Evolutionary conservation across 1,140 invertebrate genomes (phyloP).

Genomic region (Drosophila pseudoananassae): DNA sequence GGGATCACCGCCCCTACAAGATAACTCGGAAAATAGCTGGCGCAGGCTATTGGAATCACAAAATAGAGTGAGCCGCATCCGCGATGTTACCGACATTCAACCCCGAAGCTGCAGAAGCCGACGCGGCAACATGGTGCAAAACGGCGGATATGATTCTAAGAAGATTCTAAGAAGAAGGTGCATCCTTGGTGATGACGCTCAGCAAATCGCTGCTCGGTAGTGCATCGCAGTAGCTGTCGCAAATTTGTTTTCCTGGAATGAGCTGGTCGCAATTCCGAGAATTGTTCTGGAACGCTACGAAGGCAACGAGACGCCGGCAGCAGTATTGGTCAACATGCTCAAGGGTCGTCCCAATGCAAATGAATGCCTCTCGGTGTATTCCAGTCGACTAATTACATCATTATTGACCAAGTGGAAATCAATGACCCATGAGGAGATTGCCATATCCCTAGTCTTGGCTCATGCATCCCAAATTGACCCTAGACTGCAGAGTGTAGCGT

Average conservation of each 20-base stretch:
- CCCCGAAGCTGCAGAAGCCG: too few relatives aligned
- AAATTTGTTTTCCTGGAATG: background rate
- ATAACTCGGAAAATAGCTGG: background rate
- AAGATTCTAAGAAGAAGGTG: constrained; percentile 2
- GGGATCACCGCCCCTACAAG: background rate
- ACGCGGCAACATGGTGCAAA: too few relatives aligned
- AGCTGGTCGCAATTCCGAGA: constrained; percentile 6
- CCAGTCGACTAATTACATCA: too few relatives aligned
- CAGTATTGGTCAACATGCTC: too few relatives aligned
- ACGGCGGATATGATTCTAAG: too few relatives aligned
- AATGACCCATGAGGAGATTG: too few relatives aligned
- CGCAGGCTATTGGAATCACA: background rate
- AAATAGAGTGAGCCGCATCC: background rate
- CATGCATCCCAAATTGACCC: background rate
- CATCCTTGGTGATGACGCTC: background rate
- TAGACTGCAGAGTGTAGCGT: background rate
- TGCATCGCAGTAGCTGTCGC: background rate
- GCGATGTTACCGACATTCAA: constrained; percentile 1
- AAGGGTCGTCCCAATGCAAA: too few relatives aligned
- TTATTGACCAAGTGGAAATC: too few relatives aligned
- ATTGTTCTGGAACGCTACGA: constrained; percentile 16
- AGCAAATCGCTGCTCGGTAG: background rate
- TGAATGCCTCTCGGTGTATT: too few relatives aligned
- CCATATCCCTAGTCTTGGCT: background rate
- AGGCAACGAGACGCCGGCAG: constrained; percentile 24